Base-by-base conservation (phyloP, 2,113 vertebrate genomes). In the Bos javanicus region DNA sequence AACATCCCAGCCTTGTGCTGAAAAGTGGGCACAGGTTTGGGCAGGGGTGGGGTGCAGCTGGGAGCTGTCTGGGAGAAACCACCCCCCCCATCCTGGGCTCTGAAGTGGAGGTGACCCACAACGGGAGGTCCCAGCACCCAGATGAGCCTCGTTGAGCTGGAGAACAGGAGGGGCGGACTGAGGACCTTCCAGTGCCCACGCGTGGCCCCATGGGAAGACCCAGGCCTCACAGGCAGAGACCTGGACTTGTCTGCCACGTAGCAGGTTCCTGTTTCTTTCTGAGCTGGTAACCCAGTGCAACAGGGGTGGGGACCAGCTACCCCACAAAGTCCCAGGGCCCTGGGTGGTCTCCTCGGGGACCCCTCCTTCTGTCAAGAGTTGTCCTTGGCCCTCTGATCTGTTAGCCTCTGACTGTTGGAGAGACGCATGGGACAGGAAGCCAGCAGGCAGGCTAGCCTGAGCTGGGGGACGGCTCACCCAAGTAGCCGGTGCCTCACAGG, bases 401-500 rank as follows among this genome's bases (percentile, higher is more conserved):
- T 59, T 3, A 5, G 21, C 26, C 33, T 78, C 56, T 87, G 33
- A 57, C 30, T 14, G 3, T 19, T 7, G 46, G 57, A 60, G 43
- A 85, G 64, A 36, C 3, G 4, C 5, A 1, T 0, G 25, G 25
- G 4, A 3, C 2, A 0, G 83, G 83, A 82, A 74, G 19, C 46
- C 16, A 21, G 13, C 0, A 2, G 39, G 71, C 86, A 80, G 76
- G 39, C 16, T n/a, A 62, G 39, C 67, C 43, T 11, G 62, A 50
- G 78, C 23, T 2, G 17, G 19, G n/a, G 57, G 43, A 6, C 6
- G 28, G n/a, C 7, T 39, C 36, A 1, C 9, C 71, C 0, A 12
- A 3, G 12, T 4, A 2, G 3, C 36, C 4, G 16, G 46, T 19
- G 25, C n/a, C 60, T 52, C 48, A 23, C 0, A 2, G 48, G 12